Evolutionary conservation across 1,140 invertebrate species (phyloP).

Genomic region (Caenorhabditis brenneri): DNA sequence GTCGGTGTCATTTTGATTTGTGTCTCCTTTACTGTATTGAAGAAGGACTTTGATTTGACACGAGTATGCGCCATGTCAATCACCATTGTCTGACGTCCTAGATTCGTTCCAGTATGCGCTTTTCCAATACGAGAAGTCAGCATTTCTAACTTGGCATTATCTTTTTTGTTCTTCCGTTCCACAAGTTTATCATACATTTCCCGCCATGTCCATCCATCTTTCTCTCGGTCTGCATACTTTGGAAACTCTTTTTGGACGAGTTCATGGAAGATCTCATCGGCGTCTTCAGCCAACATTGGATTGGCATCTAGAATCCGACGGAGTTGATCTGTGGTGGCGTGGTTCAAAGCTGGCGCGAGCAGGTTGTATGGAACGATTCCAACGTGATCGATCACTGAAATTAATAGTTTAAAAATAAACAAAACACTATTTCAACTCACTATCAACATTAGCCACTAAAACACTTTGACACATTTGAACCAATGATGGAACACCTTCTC

Average conservation of each 20-base stretch:
- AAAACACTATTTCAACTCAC: not conserved
- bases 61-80: slow-evolving; percentile 19
- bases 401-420: not conserved
- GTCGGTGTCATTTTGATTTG: slow-evolving; percentile 9
- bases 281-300: slow-evolving; percentile 1
- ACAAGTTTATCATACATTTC: not conserved
- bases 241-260: not conserved
- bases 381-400: slow-evolving; percentile 30
- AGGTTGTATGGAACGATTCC: not conserved
- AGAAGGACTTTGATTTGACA: not conserved
- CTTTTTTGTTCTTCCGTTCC: not conserved
- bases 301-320: not conserved
- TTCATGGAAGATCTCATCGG: not conserved
- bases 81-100: slow-evolving; percentile 2
- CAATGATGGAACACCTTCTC: not conserved
- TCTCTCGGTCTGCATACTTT: slow-evolving; percentile 17
- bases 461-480: not conserved
- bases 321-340: not conserved
- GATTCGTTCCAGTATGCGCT: not conserved
- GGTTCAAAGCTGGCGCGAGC: not conserved
- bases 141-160: not conserved
- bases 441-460: not conserved
- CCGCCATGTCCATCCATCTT: not conserved
- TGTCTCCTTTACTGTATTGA: not conserved
- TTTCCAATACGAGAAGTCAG: not conserved